phyloP scores from a whole-genome alignment of 1,140 invertebrate genomes.

The Bombus breviceps region DNA sequence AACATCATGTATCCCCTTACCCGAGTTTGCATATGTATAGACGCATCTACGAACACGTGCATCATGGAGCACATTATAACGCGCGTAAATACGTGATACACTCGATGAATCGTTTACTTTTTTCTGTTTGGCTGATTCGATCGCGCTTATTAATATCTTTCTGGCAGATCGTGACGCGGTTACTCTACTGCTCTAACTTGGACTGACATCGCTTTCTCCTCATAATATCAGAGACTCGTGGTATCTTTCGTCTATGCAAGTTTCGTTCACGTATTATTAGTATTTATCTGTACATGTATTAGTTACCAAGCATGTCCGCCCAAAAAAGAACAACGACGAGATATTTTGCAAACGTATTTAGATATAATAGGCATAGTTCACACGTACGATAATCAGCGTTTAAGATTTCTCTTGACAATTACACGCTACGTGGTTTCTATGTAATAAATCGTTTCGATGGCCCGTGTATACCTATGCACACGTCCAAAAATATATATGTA shows the following conservation, averaged over 20 bases:
- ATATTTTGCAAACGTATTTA: constrained; percentile 11
- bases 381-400: neutral
- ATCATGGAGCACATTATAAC: constrained; percentile 13
- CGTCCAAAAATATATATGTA: constrained; percentile 42
- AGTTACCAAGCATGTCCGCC: constrained; percentile 9
- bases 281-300: neutral
- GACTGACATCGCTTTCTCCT: constrained; percentile 24
- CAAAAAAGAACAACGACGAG: constrained; percentile 37
- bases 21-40: neutral
- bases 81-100: neutral
- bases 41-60: constrained; percentile 11
- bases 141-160: constrained; percentile 24
- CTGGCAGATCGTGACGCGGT: constrained; percentile 31
- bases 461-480: constrained; percentile 27
- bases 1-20: constrained; percentile 23
- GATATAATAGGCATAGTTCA: neutral
- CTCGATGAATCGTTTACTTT: neutral
- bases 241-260: too few relatives aligned
- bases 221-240: neutral
- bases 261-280: neutral
- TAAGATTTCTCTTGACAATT: neutral
- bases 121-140: constrained; percentile 16
- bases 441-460: constrained; percentile 1
- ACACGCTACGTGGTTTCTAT: constrained; percentile 2
- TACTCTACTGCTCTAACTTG: constrained; percentile 12